Percentiles rank a stretch among this genome's conserved stretches.
phyloP scores from a whole-genome alignment of 2,888 invertebrate genomes.

The Philhelius pedissequus region DNA sequence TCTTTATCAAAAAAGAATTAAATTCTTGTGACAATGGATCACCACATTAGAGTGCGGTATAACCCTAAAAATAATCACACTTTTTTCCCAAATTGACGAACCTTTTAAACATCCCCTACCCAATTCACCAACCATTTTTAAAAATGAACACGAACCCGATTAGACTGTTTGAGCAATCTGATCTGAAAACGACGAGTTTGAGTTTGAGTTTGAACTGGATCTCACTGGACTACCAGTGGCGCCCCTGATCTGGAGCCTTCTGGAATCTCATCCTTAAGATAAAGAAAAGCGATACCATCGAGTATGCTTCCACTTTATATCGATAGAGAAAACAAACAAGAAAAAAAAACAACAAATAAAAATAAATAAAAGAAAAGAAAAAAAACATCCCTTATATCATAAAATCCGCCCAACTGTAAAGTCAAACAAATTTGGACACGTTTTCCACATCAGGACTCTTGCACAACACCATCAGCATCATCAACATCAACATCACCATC shows the following conservation, averaged over 20 bases:
- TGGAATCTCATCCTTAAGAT: neutral
- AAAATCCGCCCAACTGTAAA: constrained; percentile 61
- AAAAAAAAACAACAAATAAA: constrained; percentile 26
- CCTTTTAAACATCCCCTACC: too few species aligned
- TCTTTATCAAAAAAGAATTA: too few species aligned
- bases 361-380: neutral
- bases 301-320: constrained; percentile 9
- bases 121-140: too few species aligned
- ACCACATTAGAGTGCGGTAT: too few species aligned
- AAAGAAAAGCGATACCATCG: neutral
- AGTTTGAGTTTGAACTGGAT: neutral
- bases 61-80: too few species aligned
- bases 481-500: neutral
- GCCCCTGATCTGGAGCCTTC: neutral
- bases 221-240: neutral
- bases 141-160: too few species aligned
- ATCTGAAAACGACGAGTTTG: too few species aligned
- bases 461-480: constrained; percentile 14
- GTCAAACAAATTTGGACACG: constrained; percentile 65
- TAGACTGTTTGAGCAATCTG: too few species aligned
- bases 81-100: too few species aligned
- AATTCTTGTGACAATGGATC: too few species aligned
- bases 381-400: constrained; percentile 52
- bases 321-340: constrained; percentile 40
- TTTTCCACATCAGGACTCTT: constrained; percentile 60